A percentile compares a stretch with the other conserved stretches of the same genome.
These are phyloP conservation scores for Manacus vitellinus DNA, from an alignment of 2,113 vertebrate species.

Conservation along the genomic window DNA sequence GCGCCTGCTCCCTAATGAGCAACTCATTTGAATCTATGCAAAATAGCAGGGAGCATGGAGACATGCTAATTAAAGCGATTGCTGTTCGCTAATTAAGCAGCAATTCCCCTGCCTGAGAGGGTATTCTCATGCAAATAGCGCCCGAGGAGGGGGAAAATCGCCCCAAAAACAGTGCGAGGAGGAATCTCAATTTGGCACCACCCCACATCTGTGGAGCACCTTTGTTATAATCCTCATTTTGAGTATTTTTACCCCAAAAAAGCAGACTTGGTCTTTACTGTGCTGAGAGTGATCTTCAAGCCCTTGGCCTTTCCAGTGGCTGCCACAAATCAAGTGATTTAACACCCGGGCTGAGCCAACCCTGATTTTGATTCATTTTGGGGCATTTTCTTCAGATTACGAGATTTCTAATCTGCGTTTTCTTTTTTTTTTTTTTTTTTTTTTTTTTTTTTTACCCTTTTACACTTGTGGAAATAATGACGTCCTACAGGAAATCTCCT, in stretches of 20 bases:
- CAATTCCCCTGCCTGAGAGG: constrained; percentile 70
- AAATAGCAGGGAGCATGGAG: constrained; percentile 76
- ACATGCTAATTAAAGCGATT: constrained; percentile 83
- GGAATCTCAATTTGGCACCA: not conserved
- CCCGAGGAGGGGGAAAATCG: not conserved
- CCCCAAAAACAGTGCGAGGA: not conserved
- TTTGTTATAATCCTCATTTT: not conserved
- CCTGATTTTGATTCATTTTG: not conserved
- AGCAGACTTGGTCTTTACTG: not conserved
- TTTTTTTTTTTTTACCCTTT: not conserved
- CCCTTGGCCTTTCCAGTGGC: not conserved
- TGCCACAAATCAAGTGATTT: not conserved
- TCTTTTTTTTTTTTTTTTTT: not conserved
- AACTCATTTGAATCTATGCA: constrained; percentile 81
- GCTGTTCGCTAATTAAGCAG: constrained; percentile 83
- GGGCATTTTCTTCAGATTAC: not conserved
- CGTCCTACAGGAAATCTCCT: not conserved
- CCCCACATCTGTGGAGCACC: not conserved
- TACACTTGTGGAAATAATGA: constrained; percentile 17
- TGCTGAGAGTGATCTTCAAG: not conserved
- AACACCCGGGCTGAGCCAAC: not conserved
- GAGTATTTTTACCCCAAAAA: not conserved
- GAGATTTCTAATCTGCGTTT: fast-evolving
- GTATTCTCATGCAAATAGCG: constrained; percentile 77
- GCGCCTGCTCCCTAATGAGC: constrained; percentile 78